Evolutionary conservation across 1,140 invertebrate species (phyloP), one percentile per base, ranked within the genome.

Genomic region (Eumeta japonica): DNA sequence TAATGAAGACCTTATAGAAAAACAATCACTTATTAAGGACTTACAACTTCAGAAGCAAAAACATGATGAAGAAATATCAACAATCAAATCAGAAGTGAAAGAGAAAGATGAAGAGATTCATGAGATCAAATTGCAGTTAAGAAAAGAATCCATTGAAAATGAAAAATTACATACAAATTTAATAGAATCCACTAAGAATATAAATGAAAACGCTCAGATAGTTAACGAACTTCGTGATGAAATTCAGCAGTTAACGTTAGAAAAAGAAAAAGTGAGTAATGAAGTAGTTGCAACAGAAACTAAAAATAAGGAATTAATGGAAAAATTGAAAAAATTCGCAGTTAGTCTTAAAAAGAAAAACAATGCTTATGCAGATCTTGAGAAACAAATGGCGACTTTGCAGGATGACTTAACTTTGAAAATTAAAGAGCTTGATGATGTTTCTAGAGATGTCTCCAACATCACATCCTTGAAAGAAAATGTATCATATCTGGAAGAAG

Each of bases 291-390:
- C 41, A 16, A 43, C 71, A 32, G 52, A 77, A 61, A 41, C 57
- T 44, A 76, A 70, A 52, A 57, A 83, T 64, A 76, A 80, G 48
- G 81, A 85, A 46, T 62, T 79, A 10, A 53, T 83, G 15, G 85
- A 88, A 35, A 89, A 88, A 62, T 79, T 89, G 58, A 89, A 88
- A 48, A 88, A 88, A 45, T 82, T 86, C 46, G 86, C 86, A 2
- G 73, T 83, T 0, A 87, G 82, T 50, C 71, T 89, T 5, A 89
- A 89, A 54, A 87, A 87, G 46, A 88, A 88, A 55, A 68, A 78
- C 0, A 46, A 72, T 12, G 64, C 81, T 29, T 83, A 81, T 35
- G 73, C 79, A 30, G 84, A 88, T 37, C 59, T 88, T 12, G 83
- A 88, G 66, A 54, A 63, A n/a, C 73, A 76, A 45, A 57, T 76